phyloP scores from a whole-genome alignment of 2,797 vertebrate species.

The Gorsachius magnificus region DNA sequence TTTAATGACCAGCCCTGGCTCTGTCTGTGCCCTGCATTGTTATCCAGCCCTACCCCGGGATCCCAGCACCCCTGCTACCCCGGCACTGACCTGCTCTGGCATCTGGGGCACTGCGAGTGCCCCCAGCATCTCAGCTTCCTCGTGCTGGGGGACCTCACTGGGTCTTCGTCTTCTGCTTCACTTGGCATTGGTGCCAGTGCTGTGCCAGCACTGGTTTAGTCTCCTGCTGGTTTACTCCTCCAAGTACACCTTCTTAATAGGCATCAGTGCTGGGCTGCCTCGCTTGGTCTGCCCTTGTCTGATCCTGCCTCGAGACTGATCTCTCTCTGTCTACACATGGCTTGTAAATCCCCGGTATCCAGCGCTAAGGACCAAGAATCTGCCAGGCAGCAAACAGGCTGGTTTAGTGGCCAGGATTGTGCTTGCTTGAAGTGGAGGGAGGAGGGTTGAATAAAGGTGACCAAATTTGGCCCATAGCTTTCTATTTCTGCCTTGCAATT shows the following conservation, averaged over 20 bases:
- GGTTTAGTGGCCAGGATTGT: neutral
- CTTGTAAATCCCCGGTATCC: neutral
- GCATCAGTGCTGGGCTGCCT: neutral
- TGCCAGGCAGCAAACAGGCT: neutral
- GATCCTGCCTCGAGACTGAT: neutral
- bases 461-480: neutral
- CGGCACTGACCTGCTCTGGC: neutral
- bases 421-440: neutral
- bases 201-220: neutral
- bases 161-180: neutral
- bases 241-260: neutral
- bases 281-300: neutral
- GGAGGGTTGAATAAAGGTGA: neutral
- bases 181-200: neutral
- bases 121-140: neutral
- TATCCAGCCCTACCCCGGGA: neutral
- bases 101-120: neutral
- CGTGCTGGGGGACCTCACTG: neutral
- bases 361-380: neutral
- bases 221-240: neutral
- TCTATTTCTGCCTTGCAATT: neutral
- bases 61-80: neutral
- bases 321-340: neutral
- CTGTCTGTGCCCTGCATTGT: conserved; percentile 34
- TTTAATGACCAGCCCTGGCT: conserved; percentile 38